Evolutionary conservation across 2,113 vertebrate genomes (phyloP).

Genomic region (Toxotes chatareus): DNA sequence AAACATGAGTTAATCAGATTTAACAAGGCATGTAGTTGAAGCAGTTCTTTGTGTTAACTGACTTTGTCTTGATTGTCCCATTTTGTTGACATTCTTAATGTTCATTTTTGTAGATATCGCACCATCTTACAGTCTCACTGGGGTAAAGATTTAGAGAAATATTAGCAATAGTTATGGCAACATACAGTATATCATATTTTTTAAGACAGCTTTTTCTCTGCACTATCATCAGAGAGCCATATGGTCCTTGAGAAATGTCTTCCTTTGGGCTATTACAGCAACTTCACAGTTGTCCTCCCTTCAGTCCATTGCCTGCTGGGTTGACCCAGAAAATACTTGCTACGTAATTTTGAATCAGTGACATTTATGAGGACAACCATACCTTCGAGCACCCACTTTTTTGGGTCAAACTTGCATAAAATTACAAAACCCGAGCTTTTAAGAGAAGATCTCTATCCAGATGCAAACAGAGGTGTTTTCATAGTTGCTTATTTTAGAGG

Average conservation of each 20-base stretch:
- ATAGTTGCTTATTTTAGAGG: background rate
- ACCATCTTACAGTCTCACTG: conserved; percentile 7
- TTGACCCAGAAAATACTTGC: conserved; percentile 73
- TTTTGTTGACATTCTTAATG: conserved; percentile 19
- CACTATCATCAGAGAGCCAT: conserved; percentile 63
- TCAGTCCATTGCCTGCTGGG: conserved; percentile 62
- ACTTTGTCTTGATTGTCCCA: conserved; percentile 9
- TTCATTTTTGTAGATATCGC: conserved; percentile 22
- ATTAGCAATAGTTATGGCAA: background rate
- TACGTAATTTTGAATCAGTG: conserved; percentile 25
- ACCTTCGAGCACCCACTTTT: conserved; percentile 5
- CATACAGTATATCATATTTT: conserved; percentile 4
- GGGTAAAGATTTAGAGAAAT: conserved; percentile 4
- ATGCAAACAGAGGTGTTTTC: conserved; percentile 21
- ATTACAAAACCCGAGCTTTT: background rate
- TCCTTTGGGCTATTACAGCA: conserved; percentile 65
- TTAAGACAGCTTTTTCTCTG: conserved; percentile 8
- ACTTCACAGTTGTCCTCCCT: conserved; percentile 58
- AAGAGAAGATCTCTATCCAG: conserved; percentile 5
- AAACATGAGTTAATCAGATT: conserved; percentile 53
- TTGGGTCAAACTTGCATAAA: background rate
- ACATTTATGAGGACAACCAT: conserved; percentile 40
- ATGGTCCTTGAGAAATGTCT: conserved; percentile 63
- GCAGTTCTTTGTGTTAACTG: conserved; percentile 35
- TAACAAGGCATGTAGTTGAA: conserved; percentile 51